Conservation (phyloP, 64 coral and sea anemone species). For the Porites australiensis region DNA sequence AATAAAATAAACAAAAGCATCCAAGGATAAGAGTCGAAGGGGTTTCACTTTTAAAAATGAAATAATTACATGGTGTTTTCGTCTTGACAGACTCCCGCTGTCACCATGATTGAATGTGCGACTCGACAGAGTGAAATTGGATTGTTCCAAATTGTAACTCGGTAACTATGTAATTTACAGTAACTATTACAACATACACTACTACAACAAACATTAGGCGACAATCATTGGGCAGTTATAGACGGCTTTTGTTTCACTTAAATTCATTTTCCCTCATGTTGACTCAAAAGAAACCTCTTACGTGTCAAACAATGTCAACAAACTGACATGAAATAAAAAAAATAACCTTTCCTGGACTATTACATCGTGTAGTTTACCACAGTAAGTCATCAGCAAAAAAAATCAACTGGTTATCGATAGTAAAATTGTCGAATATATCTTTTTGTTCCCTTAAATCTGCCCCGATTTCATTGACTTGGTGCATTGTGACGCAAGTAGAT, state of each 20-base stretch:
- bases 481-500: neutral
- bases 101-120: too few species aligned
- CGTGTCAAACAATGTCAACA: neutral
- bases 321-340: neutral
- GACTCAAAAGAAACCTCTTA: neutral
- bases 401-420: neutral
- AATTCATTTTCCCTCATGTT: neutral
- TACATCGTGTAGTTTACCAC: neutral
- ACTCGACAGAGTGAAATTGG: too few species aligned
- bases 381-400: neutral
- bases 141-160: neutral
- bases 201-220: neutral
- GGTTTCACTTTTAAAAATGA: too few species aligned
- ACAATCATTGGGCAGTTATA: slow-evolving; percentile 13
- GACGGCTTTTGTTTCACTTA: neutral
- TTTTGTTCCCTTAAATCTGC: too few species aligned
- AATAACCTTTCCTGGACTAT: neutral
- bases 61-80: too few species aligned
- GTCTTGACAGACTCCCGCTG: too few species aligned
- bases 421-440: too few species aligned
- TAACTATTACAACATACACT: neutral
- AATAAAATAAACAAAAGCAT: too few species aligned
- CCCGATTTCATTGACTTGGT: neutral
- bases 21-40: too few species aligned
- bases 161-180: neutral